Base-by-base conservation (phyloP, 2,113 vertebrate genomes). In the Cyanocitta stelleri region DNA sequence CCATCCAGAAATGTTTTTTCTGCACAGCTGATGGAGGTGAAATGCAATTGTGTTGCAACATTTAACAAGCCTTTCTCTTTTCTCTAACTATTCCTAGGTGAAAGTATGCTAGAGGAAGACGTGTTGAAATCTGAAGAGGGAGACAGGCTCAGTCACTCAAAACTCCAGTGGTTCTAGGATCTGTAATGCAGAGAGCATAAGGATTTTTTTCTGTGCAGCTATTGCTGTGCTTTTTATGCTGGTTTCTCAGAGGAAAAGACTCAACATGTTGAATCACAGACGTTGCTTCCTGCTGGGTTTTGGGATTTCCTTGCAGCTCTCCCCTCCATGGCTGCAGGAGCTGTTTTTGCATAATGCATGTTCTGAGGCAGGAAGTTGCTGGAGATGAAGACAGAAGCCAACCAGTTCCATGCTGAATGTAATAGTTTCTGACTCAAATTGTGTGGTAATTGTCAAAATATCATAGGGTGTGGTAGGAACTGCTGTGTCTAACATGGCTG, bases 261-360 rank as follows among this genome's bases (percentile, higher is more conserved):
- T 91, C 43, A 48, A 39, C 13, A 6, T 77, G 46, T 58, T 89
- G 77, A 97, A 91, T 96, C 89, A 93, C 27, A 74, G 85, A 59
- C 0, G 5, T 76, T 76, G 74, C 62, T 96, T 96, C 91, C 95
- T 96, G 86, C 63, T 87, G 59, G 75, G 30, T 41, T 80, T 83
- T 93, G 90, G 90, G 82, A 95, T 93, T 97, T 97, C 93, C 94
- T 90, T 90, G 43, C 72, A 83, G 58, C 55, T 80, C 52, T 85
- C 58, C n/a, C 16, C 18, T 82, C 27, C 20, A 3, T 82, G 77
- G 61, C 80, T 80, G 64, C 51, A 55, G 37, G 71, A 89, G 46
- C 67, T 79, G 87, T 32, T 87, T 95, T 75, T 85, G 46, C 2
- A 9, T 58, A 74, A 75, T 69, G 30, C 4, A 0, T 89, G 59